Conservation (phyloP, 2,113 vertebrate genomes). For the Cryptomyrus ogoouensis region DNA sequence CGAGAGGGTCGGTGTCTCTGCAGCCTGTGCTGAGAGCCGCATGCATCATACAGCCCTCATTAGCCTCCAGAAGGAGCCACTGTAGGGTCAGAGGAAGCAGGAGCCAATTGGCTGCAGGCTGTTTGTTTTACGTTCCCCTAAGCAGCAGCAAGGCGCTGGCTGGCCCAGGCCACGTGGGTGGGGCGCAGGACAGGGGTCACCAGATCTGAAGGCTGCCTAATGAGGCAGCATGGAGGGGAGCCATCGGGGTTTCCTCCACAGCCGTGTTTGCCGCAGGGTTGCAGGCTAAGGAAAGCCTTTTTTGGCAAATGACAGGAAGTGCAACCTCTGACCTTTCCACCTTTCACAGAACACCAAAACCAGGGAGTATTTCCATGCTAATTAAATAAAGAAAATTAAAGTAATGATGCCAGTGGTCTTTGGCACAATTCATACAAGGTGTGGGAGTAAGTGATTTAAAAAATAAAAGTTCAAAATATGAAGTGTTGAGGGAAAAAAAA, state of each 20-base stretch:
- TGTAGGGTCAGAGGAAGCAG: slow-evolving; percentile 5
- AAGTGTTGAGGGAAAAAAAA: background rate
- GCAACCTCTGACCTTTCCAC: background rate
- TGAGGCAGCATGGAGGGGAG: background rate
- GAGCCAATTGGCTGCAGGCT: slow-evolving; percentile 5
- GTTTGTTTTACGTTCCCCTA: slow-evolving; percentile 18
- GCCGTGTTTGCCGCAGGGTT: background rate
- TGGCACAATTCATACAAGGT: background rate
- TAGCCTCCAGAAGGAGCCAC: slow-evolving; percentile 34
- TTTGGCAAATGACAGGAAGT: background rate
- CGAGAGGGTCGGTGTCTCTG: background rate
- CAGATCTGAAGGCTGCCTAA: slow-evolving; percentile 15
- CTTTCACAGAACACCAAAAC: background rate
- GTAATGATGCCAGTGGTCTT: background rate
- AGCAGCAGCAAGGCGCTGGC: slow-evolving; percentile 27
- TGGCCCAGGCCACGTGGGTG: background rate
- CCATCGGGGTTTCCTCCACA: background rate
- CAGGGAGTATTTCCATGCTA: background rate
- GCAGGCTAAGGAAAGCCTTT: background rate
- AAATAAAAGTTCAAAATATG: background rate
- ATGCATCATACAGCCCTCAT: slow-evolving; percentile 37
- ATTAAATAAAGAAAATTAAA: background rate
- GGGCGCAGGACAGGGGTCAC: background rate
- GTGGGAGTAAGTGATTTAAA: background rate
- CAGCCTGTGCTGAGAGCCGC: background rate